Evolutionary conservation across 1,140 invertebrate species (phyloP).

Genomic region (Drosophila lini): DNA sequence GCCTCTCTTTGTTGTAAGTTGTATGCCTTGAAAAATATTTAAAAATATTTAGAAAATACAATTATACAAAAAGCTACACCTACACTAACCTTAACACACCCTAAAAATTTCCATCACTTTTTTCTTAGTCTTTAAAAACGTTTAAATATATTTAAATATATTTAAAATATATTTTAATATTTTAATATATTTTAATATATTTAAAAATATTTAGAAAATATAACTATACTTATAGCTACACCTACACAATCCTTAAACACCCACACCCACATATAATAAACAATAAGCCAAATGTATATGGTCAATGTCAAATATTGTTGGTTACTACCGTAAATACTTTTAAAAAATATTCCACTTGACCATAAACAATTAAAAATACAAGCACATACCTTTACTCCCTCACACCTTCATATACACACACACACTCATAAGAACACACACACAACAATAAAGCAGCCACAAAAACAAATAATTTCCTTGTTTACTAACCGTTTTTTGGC

Average conservation of each 20-base stretch:
- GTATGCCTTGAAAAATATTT: too few species aligned
- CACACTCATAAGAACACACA: background rate
- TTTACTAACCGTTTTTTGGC: slow-evolving; percentile 43
- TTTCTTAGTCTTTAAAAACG: too few species aligned
- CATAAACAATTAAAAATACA: background rate
- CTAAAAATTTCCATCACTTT: background rate
- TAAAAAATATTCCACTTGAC: background rate
- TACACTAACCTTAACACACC: background rate
- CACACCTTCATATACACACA: background rate
- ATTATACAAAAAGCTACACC: too few species aligned
- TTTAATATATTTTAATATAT: too few species aligned
- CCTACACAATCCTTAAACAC: background rate
- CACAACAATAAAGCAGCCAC: background rate
- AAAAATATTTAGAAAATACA: background rate
- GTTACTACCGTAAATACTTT: background rate
- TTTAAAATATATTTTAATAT: too few species aligned
- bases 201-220: too few species aligned
- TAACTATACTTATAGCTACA: too few species aligned
- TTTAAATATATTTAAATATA: too few species aligned
- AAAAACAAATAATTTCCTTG: slow-evolving; percentile 19
- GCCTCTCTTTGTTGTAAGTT: too few species aligned
- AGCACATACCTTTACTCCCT: background rate
- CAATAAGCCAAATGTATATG: too few species aligned
- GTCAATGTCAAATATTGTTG: background rate
- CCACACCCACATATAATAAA: background rate